Evolutionary conservation across 2,888 invertebrate species (phyloP).

Genomic region (Oscheius sp.): DNA sequence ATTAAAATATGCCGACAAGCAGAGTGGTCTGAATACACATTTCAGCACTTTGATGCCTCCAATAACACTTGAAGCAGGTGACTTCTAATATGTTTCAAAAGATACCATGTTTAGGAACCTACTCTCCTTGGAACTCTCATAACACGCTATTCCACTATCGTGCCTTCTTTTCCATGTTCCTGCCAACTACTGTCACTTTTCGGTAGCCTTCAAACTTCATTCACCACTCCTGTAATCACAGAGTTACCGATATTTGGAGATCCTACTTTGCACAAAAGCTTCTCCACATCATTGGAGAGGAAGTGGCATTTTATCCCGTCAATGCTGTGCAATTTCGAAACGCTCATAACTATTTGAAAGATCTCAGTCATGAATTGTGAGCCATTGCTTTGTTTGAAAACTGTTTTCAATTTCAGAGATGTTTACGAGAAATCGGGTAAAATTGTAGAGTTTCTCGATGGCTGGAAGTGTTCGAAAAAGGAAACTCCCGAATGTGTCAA

Average conservation of each 20-base stretch:
- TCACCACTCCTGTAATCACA: no score
- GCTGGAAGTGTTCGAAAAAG: neutral
- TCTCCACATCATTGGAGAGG: conserved; percentile 46
- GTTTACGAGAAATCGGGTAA: conserved; percentile 15
- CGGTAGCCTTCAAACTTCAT: neutral
- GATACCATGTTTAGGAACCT: conserved; percentile 22
- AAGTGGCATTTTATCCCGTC: conserved; percentile 48
- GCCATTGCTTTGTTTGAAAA: neutral
- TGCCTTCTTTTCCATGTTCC: conserved; percentile 54
- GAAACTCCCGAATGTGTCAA: neutral
- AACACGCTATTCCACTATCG: conserved; percentile 54
- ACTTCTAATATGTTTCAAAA: neutral
- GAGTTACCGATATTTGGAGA: conserved; percentile 55
- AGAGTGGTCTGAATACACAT: neutral
- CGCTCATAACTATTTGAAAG: conserved; percentile 50
- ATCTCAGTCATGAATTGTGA: conserved; percentile 46
- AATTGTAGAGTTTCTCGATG: conserved; percentile 5
- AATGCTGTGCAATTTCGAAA: conserved; percentile 55
- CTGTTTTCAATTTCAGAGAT: neutral
- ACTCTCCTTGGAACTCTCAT: conserved; percentile 58
- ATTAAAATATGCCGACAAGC: neutral
- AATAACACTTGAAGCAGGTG: conserved; percentile 5
- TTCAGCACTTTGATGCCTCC: conserved; percentile 19
- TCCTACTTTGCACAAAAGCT: conserved; percentile 52
- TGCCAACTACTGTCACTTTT: conserved; percentile 55